Conservation (phyloP, 2,113 vertebrate species). For the Balaenoptera acutorostrata region DNA sequence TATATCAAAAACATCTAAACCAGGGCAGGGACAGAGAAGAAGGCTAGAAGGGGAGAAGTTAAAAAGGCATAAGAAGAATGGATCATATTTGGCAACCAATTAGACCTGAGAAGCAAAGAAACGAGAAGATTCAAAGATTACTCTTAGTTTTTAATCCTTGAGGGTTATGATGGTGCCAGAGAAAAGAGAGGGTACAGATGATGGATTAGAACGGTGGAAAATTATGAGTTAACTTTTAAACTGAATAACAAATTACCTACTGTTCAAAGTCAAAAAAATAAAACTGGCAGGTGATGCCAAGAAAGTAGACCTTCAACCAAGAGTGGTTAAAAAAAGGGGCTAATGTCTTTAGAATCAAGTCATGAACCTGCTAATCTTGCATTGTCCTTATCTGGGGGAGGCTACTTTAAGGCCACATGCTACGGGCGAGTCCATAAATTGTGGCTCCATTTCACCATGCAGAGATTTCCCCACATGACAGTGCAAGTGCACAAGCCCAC, state of each 20-base stretch:
- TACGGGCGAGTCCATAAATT: too few species aligned
- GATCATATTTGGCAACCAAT: not conserved
- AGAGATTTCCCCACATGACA: not conserved
- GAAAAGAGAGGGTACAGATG: not conserved
- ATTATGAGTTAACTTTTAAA: not conserved
- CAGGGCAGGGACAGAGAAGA: not conserved
- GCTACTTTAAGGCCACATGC: not conserved
- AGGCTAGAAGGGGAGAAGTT: too few species aligned
- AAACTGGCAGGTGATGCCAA: not conserved
- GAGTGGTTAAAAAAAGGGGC: not conserved
- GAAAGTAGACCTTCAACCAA: not conserved
- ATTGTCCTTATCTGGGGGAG: not conserved
- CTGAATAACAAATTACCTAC: not conserved
- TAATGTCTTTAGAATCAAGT: not conserved
- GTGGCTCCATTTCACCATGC: not conserved
- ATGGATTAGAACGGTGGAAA: not conserved
- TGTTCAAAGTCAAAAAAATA: not conserved
- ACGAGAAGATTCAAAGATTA: not conserved
- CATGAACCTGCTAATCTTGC: not conserved
- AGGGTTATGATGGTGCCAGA: not conserved
- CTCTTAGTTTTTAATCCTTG: not conserved
- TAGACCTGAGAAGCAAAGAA: not conserved
- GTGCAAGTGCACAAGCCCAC: not conserved
- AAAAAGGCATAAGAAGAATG: not conserved
- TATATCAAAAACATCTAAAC: not conserved